Evolutionary conservation across 1,140 invertebrate species (phyloP).

Genomic region (Triops longicaudatus): DNA sequence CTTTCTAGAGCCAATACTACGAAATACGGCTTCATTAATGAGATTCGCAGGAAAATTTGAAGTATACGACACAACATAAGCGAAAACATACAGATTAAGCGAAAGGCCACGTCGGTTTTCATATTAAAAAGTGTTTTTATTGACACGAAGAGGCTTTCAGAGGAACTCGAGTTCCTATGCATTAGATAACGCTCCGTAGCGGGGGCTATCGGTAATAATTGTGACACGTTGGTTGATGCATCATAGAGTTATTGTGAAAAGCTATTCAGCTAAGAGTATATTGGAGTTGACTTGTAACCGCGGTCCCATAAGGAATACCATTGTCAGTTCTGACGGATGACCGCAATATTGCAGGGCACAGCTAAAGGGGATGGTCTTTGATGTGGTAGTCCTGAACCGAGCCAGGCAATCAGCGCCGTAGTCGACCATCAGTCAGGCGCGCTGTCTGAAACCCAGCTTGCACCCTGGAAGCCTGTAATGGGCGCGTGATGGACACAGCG

Average conservation of each 20-base stretch:
- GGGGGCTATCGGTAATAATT: too few species aligned
- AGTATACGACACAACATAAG: too few species aligned
- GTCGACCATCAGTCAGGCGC: background rate
- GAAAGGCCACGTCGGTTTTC: too few species aligned
- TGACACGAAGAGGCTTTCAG: too few species aligned
- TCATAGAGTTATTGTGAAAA: background rate
- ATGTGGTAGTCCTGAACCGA: slow-evolving; percentile 3
- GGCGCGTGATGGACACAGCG: slow-evolving; percentile 13
- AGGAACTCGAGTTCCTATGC: too few species aligned
- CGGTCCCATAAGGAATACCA: background rate
- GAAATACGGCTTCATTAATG: too few species aligned
- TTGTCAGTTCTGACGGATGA: slow-evolving; percentile 12
- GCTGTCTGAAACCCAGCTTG: slow-evolving; percentile 14
- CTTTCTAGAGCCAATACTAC: too few species aligned
- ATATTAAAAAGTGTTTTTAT: too few species aligned
- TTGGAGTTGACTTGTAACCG: slow-evolving; percentile 2
- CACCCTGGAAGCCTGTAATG: slow-evolving; percentile 4
- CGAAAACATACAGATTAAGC: too few species aligned
- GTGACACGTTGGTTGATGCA: background rate
- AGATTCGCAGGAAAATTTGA: too few species aligned
- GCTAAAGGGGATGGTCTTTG: slow-evolving; percentile 12
- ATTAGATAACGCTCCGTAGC: too few species aligned
- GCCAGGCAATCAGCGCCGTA: slow-evolving; percentile 11
- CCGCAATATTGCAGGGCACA: slow-evolving; percentile 11
- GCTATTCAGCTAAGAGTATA: background rate